Percentiles rank a stretch among this genome's conserved stretches.
Evolutionary conservation across 2,888 invertebrate species (phyloP).

Genomic region (Lasioglossum morio): DNA sequence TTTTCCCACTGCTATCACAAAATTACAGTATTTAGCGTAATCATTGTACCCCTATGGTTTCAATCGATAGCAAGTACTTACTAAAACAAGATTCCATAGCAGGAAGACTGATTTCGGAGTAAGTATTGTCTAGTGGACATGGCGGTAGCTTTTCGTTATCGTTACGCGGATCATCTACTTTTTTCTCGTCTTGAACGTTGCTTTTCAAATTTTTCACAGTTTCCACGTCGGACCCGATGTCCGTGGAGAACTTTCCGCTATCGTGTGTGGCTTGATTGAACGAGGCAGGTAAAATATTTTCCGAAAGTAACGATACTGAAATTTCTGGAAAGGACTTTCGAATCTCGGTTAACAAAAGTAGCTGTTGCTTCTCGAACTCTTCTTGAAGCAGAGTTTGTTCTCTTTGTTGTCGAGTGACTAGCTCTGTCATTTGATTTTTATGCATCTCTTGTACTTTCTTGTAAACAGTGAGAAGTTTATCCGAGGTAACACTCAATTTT

Average conservation of each 20-base stretch:
- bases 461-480: constrained; percentile 79
- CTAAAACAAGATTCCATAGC: constrained; percentile 10
- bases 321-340: constrained; percentile 82
- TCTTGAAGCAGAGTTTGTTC: constrained; percentile 88
- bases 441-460: constrained; percentile 88
- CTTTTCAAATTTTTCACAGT: constrained; percentile 2
- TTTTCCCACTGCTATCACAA: background rate
- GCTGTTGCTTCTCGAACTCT: constrained; percentile 89
- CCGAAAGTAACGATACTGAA: constrained; percentile 62
- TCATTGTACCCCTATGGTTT: constrained; percentile 2
- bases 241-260: background rate
- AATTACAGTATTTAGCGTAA: constrained; percentile 5
- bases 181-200: constrained; percentile 22
- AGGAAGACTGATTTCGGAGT: constrained; percentile 19
- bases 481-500: constrained; percentile 75
- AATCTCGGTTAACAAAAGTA: constrained; percentile 85
- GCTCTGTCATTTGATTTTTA: constrained; percentile 87
- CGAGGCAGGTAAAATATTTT: constrained; percentile 49
- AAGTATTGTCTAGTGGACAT: constrained; percentile 46
- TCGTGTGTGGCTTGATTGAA: constrained; percentile 2
- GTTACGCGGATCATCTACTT: constrained; percentile 6
- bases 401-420: constrained; percentile 88
- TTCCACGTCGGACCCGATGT: constrained; percentile 12
- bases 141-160: constrained; percentile 4
- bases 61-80: constrained; percentile 10